Conservation (phyloP, 2,797 vertebrate species). For the Coluber constrictor region DNA sequence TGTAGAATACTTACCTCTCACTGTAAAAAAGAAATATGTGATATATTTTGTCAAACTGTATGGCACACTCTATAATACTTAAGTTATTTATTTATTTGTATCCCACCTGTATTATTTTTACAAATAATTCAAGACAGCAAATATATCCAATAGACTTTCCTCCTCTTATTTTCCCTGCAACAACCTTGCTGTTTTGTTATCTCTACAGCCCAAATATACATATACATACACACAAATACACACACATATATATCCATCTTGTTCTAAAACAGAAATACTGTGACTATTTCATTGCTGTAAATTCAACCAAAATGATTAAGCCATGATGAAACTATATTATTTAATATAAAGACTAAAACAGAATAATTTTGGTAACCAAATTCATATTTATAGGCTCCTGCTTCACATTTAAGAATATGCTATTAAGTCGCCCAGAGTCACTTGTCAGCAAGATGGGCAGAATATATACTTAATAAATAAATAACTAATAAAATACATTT, state of each 20-base stretch:
- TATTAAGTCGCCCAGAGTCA: background rate
- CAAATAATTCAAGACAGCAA: background rate
- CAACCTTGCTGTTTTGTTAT: background rate
- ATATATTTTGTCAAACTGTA: background rate
- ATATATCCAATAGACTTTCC: too few species aligned
- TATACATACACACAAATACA: too few species aligned
- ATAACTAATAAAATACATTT: background rate
- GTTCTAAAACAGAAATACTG: background rate
- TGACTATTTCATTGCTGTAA: background rate
- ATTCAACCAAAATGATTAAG: background rate
- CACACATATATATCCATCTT: background rate
- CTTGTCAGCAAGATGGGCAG: too few species aligned
- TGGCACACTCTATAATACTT: background rate
- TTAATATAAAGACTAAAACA: background rate
- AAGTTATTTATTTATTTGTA: background rate
- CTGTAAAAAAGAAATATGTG: background rate
- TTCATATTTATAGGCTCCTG: background rate
- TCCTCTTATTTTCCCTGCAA: background rate
- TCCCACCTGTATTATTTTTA: background rate
- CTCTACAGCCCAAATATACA: background rate
- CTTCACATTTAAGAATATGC: background rate
- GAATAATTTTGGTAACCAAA: background rate
- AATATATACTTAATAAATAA: too few species aligned
- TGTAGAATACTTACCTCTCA: background rate
- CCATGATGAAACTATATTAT: background rate